Evolutionary conservation across 2,797 vertebrate genomes (phyloP), one percentile per base, ranked within the genome.

Genomic region (Diglossa cyanea): DNA sequence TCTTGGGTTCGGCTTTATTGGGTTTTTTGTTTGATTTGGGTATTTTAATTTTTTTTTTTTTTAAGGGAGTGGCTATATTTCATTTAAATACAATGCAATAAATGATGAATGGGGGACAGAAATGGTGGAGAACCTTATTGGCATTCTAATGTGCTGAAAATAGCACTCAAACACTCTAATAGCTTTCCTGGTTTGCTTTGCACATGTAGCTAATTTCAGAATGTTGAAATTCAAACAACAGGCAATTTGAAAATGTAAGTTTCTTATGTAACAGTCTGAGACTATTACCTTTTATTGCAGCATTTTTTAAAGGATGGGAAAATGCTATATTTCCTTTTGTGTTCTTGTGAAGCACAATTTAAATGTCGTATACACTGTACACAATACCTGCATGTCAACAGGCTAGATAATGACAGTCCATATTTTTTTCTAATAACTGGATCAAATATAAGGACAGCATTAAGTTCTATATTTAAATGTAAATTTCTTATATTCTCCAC

Each of bases 181-280:
- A 71, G 6, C 2, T 81, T 72, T 81, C 28, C 19, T 61, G 30
- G 10, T 77, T 90, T 80, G 17, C 35, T 88, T 65, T 80, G 48
- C 39, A 44, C 6, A 14, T 3, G 44, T 57, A 26, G 37, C 17
- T 57, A 42, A 48, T 72, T 81, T 88, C 66, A 78, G 39, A 81
- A 75, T 26, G 15, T 16, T 57, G 42, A 92, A 68, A 80, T 75
- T 90, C 53, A 88, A 84, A 65, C 17, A 89, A 23, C 11, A 68
- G 26, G 6, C 16, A 76, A 66, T 45, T 48, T 35, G 20, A 82
- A 81, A 79, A 72, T 33, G 3, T 58, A 79, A 47, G 44, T 75
- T 62, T 76, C 12, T 35, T 62, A 28, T 31, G 28, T 30, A 4
- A 13, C 26, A 71, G 10, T 28, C 30, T 85, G 33, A 47, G 54